Evolutionary conservation across 2,888 invertebrate genomes (phyloP).

Genomic region (Erannis defoliaria): DNA sequence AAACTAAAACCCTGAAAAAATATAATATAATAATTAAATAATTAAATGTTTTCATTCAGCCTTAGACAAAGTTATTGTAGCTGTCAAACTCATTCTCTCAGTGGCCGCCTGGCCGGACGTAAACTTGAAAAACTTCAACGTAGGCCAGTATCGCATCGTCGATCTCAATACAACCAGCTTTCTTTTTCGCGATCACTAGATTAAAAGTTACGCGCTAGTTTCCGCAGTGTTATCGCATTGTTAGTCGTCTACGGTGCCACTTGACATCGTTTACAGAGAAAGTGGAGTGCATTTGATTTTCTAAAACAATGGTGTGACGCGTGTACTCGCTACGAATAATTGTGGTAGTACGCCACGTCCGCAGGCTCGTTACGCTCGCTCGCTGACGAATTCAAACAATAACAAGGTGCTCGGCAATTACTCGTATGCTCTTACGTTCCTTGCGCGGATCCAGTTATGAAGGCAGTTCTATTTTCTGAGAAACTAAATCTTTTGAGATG

Average conservation of each 20-base stretch:
- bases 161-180: slow-evolving; percentile 13
- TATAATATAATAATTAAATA: too few relatives aligned
- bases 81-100: slow-evolving; percentile 9
- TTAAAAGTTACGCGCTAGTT: slow-evolving; percentile 15
- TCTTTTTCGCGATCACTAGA: slow-evolving; percentile 25
- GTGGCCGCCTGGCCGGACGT: too few relatives aligned
- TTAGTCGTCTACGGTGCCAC: slow-evolving; percentile 21
- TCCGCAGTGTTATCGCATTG: slow-evolving; percentile 31
- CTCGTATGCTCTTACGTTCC: slow-evolving; percentile 2
- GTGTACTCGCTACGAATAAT: slow-evolving; percentile 10
- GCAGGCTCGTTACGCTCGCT: slow-evolving; percentile 15
- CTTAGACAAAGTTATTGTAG: too few relatives aligned
- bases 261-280: slow-evolving; percentile 53
- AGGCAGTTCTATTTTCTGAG: slow-evolving; percentile 4
- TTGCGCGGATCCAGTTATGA: slow-evolving; percentile 4
- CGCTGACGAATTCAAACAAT: slow-evolving; percentile 25
- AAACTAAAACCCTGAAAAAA: too few relatives aligned
- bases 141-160: neutral
- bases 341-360: slow-evolving; percentile 1
- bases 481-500: slow-evolving; percentile 4
- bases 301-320: slow-evolving; percentile 54
- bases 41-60: too few relatives aligned
- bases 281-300: slow-evolving; percentile 53
- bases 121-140: too few relatives aligned
- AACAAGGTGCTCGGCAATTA: slow-evolving; percentile 16